Evolutionary conservation across 1,140 invertebrate species (phyloP), one percentile per base, ranked within the genome.

Genomic region (Brachionus asplanchnoidis): DNA sequence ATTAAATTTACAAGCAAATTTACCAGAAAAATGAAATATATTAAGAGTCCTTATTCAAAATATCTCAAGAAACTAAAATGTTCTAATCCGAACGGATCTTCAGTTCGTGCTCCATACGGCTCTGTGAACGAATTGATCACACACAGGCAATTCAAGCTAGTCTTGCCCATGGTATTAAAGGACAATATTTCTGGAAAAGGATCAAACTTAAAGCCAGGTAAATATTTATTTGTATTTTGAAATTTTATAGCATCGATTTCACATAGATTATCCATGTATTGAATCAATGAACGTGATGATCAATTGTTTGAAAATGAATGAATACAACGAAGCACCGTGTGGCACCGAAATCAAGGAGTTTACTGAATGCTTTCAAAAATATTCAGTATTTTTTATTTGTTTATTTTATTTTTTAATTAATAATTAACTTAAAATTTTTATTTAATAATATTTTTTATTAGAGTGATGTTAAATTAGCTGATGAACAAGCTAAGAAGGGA

Each of bases 251-350:
- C 6, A 36, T 36, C 32, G 6, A 36, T 36, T 36, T 36, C 32
- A 12, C n/a, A 36, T 20, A 82, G 79, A 82, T 9, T 82, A 82
- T 68, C 79, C 79, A 32, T 82, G 79, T 36, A 46, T 82, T 68
- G 79, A 82, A 65, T 20, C 50, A 9, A 82, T 82, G 79, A 82
- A 82, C 28, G 53, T 82, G 1, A 82, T 82, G 79, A 82, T 82
- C 20, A 82, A 82, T 36, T 82, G 79, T 68, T 82, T 82, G 53
- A 82, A 82, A 36, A n/a, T 36, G 3, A 82, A 82, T 65, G 79
- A 82, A 14, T 82, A 82, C 40, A 82, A 82, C 17, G 79, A 82
- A 26, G 79, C 79, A 66, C 79, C 79, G 3, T 82, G 79, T 82
- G 65, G 53, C 4, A 2, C 53, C 3, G 53, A 82, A 23, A 68